Percentiles rank a stretch among this genome's conserved stretches.
phyloP scores from a whole-genome alignment of 2,888 invertebrate species.

The Drosophila putrida region DNA sequence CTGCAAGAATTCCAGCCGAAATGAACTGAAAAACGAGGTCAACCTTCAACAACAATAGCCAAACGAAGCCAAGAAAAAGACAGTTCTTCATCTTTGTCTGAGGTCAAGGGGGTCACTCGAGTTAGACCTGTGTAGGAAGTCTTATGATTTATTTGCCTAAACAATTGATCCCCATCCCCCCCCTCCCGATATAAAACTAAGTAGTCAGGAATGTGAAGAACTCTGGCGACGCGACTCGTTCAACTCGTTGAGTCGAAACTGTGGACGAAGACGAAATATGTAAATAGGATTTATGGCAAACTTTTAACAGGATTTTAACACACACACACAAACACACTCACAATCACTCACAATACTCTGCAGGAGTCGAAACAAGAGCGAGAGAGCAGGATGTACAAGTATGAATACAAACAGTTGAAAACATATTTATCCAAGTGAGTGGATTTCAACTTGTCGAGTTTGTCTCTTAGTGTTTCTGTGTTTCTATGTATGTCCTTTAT shows the following conservation, averaged over 20 bases:
- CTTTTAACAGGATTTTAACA: conserved; percentile 76
- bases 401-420: conserved; percentile 58
- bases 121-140: conserved; percentile 57
- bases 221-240: conserved; percentile 15
- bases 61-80: conserved; percentile 32
- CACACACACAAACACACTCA: conserved; percentile 44
- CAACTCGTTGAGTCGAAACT: conserved; percentile 14
- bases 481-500: background rate
- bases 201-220: conserved; percentile 27
- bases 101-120: conserved; percentile 5
- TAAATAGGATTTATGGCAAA: conserved; percentile 78
- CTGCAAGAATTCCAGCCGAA: conserved; percentile 30
- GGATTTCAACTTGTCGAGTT: conserved; percentile 41
- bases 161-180: conserved; percentile 52
- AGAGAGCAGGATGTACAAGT: conserved; percentile 31
- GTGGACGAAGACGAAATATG: conserved; percentile 64
- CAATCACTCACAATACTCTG: conserved; percentile 20
- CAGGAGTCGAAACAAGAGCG: conserved; percentile 18
- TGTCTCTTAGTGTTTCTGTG: background rate
- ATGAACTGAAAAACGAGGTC: conserved; percentile 64
- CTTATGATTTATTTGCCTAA: conserved; percentile 72
- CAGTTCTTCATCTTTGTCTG: conserved; percentile 19
- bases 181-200: no score
- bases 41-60: conserved; percentile 25
- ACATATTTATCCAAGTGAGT: conserved; percentile 78